Percentiles rank a stretch among this genome's conserved stretches.
phyloP scores from a whole-genome alignment of 2,113 vertebrate species.

The Gallinago media region DNA sequence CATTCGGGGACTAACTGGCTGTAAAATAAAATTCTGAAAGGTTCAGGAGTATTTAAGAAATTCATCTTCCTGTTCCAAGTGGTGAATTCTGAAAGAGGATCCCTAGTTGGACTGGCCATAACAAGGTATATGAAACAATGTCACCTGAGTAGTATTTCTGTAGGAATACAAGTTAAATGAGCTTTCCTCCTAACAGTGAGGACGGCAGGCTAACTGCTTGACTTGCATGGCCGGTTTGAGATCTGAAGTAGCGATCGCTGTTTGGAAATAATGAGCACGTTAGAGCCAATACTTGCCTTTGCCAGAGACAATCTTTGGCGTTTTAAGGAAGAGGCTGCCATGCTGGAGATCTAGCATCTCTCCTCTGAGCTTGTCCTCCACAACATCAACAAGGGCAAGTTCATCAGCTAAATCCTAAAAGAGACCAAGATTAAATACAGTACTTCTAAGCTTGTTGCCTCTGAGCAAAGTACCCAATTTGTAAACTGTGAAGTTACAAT shows the following conservation, averaged over 20 bases:
- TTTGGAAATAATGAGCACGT: not conserved
- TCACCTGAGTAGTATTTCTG: not conserved
- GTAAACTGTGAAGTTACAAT: not conserved
- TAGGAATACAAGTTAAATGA: not conserved
- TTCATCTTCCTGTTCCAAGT: fast-evolving
- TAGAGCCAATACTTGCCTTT: constrained; percentile 84
- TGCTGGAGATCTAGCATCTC: constrained; percentile 97
- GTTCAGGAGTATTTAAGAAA: not conserved
- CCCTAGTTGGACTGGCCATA: not conserved
- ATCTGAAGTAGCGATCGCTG: not conserved
- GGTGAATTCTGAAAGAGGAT: not conserved
- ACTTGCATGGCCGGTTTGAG: not conserved
- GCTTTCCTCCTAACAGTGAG: not conserved
- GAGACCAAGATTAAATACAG: not conserved
- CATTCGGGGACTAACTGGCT: not conserved
- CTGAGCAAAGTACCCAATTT: not conserved
- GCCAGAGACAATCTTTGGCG: constrained; percentile 94
- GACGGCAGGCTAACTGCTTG: not conserved
- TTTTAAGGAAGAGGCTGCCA: constrained; percentile 95
- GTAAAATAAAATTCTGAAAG: not conserved
- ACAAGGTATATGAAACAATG: not conserved
- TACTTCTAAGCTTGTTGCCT: not conserved
- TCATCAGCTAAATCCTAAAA: constrained; percentile 93
- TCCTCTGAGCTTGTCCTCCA: constrained; percentile 97
- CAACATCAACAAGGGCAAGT: constrained; percentile 95